Evolutionary conservation across 1,140 invertebrate species (phyloP).

Genomic region (Aphaenogaster floridana): DNA sequence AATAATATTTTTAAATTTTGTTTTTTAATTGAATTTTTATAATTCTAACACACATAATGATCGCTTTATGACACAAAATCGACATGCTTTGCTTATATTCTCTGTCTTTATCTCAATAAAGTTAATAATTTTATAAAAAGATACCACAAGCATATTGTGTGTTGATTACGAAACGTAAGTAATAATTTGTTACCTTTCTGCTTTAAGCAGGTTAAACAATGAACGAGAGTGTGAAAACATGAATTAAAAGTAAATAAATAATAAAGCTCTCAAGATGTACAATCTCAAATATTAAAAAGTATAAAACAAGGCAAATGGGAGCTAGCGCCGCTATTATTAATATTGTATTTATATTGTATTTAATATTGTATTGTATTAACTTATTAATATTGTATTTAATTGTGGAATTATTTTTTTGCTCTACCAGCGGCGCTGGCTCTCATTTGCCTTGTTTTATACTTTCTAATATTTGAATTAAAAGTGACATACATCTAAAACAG

Average conservation of each 20-base stretch:
- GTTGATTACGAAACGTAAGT: not conserved
- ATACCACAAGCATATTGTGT: not conserved
- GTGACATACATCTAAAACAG: not conserved
- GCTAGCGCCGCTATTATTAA: too few relatives aligned
- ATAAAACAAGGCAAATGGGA: too few relatives aligned
- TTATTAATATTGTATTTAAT: too few relatives aligned
- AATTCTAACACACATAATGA: not conserved
- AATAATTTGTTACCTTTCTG: constrained; percentile 5
- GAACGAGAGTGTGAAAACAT: constrained; percentile 10
- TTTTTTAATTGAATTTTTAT: not conserved
- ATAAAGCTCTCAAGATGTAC: too few relatives aligned
- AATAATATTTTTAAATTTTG: not conserved
- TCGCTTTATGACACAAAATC: not conserved
- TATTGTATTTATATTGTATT: too few relatives aligned
- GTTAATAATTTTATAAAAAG: not conserved
- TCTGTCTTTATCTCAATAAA: not conserved
- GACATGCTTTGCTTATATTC: not conserved
- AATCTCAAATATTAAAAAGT: too few relatives aligned
- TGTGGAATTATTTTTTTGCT: too few relatives aligned
- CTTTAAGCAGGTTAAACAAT: not conserved
- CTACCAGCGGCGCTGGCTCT: too few relatives aligned
- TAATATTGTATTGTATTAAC: too few relatives aligned
- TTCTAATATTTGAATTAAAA: not conserved
- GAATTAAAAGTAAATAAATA: not conserved
- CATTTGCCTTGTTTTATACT: too few relatives aligned